These are phyloP conservation scores for Saturnia pavonia DNA, from an alignment of 2,888 invertebrate genomes.

Conservation along the genomic window DNA sequence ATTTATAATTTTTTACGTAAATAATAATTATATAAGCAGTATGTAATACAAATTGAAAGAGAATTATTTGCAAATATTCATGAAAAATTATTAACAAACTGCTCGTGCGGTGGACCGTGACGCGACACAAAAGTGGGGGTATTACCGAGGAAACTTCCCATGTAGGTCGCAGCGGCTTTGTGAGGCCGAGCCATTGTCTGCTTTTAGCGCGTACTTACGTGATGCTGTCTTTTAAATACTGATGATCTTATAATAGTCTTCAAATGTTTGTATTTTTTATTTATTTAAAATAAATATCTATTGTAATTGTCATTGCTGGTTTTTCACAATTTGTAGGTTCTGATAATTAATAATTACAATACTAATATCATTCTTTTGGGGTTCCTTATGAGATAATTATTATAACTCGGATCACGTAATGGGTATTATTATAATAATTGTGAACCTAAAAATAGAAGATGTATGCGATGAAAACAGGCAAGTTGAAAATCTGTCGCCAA, in stretches of 20 bases:
- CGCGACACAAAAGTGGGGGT: conserved; percentile 61
- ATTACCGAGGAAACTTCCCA: conserved; percentile 54
- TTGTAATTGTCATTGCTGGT: too few species aligned
- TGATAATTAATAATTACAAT: too few species aligned
- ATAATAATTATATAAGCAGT: neutral
- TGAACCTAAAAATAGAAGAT: too few species aligned
- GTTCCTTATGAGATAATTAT: neutral
- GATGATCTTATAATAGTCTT: conserved; percentile 45
- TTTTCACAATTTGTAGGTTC: too few species aligned
- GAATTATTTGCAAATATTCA: neutral
- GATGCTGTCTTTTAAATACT: conserved; percentile 50
- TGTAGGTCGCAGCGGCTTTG: conserved; percentile 69
- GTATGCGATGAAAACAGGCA: too few species aligned
- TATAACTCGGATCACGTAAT: too few species aligned
- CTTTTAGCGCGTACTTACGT: conserved; percentile 48
- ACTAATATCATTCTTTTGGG: neutral
- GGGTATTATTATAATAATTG: too few species aligned
- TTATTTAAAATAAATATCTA: too few species aligned
- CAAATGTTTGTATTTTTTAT: neutral
- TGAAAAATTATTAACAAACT: neutral
- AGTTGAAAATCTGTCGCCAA: too few species aligned
- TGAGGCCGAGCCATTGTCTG: conserved; percentile 61
- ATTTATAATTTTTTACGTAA: neutral
- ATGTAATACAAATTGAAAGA: neutral
- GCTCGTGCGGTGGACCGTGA: conserved; percentile 2